Percentiles rank a stretch among this genome's conserved stretches.
Conservation (phyloP, 2,888 invertebrate species). For the Sipha maydis region DNA sequence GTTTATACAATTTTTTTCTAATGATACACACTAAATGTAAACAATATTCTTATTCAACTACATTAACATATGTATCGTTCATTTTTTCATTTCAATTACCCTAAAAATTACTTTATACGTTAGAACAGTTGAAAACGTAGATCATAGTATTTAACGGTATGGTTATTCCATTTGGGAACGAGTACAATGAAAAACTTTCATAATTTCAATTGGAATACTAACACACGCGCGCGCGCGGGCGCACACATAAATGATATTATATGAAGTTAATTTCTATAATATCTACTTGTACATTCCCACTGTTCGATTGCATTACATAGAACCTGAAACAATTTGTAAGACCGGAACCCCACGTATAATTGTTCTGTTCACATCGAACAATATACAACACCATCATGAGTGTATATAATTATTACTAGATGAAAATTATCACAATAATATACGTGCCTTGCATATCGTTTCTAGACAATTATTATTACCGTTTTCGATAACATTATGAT, state of each 20-base stretch:
- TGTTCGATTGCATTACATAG: not conserved
- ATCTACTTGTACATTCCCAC: conserved; percentile 3
- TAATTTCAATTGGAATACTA: not conserved
- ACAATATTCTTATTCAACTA: no score
- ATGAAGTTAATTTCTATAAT: not conserved
- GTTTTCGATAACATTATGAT: not conserved
- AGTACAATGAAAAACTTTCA: conserved; percentile 20
- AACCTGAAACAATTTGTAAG: conserved; percentile 27
- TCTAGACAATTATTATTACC: conserved; percentile 19
- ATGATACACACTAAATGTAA: no score
- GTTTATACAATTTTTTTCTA: no score
- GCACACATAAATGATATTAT: not conserved
- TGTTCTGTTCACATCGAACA: conserved; percentile 23
- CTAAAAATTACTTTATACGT: not conserved
- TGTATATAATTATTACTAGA: conserved; percentile 22
- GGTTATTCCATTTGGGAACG: not conserved
- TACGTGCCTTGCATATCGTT: conserved; percentile 49
- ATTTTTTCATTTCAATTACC: no score
- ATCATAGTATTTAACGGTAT: not conserved
- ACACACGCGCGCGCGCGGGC: not conserved
- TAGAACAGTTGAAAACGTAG: not conserved
- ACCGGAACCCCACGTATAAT: conserved; percentile 45
- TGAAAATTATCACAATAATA: conserved; percentile 34
- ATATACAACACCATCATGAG: not conserved
- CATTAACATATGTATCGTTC: no score